Percentiles rank a stretch among this genome's conserved stretches.
Evolutionary conservation across 2,113 vertebrate species (phyloP).

Genomic region (Hylia prasina): DNA sequence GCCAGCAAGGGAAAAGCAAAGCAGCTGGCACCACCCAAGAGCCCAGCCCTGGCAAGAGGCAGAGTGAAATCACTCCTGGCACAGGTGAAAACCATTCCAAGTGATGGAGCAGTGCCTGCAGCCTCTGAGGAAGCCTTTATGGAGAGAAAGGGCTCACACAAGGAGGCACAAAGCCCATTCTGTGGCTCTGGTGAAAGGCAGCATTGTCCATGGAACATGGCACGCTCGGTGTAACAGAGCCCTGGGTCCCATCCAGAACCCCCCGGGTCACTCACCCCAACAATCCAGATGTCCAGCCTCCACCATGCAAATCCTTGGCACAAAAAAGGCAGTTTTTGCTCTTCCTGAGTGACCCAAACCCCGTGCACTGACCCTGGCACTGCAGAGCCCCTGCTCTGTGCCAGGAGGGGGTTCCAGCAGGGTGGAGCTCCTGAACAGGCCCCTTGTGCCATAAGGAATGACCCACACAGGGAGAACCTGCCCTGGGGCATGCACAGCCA

Average conservation of each 20-base stretch:
- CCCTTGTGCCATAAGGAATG: rapidly evolving
- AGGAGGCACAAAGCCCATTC: constrained; percentile 34
- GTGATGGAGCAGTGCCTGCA: background rate
- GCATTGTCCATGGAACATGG: background rate
- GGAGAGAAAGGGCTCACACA: background rate
- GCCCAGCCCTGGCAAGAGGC: background rate
- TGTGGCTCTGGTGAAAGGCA: constrained; percentile 36
- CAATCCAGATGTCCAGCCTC: background rate
- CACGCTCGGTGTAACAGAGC: background rate
- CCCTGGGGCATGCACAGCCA: rapidly evolving
- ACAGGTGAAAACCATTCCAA: constrained; percentile 3
- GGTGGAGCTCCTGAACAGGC: background rate
- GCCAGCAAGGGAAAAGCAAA: background rate
- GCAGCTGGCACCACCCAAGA: background rate
- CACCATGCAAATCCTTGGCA: background rate
- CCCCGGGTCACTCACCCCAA: background rate
- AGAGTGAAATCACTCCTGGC: constrained; percentile 25
- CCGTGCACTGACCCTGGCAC: background rate
- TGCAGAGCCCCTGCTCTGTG: rapidly evolving
- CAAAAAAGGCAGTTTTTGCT: background rate
- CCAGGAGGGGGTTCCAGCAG: rapidly evolving
- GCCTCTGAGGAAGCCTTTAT: background rate
- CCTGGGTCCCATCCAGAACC: background rate
- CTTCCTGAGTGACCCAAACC: too few relatives aligned
- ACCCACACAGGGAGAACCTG: rapidly evolving